phyloP scores from a whole-genome alignment of 92 coral and sea anemone species.

The Zoanthus gigantus region DNA sequence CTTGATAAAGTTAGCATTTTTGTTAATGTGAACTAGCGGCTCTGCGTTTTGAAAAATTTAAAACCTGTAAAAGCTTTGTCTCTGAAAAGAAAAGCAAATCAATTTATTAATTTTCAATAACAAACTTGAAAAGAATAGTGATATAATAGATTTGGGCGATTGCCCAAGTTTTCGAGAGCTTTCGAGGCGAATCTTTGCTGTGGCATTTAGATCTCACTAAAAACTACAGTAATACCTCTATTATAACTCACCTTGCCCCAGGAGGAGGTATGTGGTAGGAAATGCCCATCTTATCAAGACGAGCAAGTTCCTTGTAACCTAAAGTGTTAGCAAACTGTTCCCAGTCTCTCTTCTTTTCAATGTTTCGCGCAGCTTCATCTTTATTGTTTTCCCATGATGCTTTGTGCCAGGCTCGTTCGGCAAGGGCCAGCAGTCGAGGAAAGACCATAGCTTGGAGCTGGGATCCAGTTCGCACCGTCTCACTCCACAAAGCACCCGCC shows the following conservation, averaged over 20 bases:
- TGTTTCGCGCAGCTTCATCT: slow-evolving; percentile 59
- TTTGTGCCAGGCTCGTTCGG: slow-evolving; percentile 98
- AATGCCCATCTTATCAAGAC: slow-evolving; percentile 82
- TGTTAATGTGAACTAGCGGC: too few species aligned
- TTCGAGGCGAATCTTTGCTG: not conserved
- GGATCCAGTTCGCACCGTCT: slow-evolving; percentile 88
- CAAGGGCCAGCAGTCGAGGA: slow-evolving; percentile 89
- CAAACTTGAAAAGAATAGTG: too few species aligned
- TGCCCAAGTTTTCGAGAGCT: not conserved
- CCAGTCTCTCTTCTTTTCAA: slow-evolving; percentile 71
- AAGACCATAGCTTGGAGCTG: slow-evolving; percentile 88
- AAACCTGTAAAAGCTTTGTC: too few species aligned
- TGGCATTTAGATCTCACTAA: too few species aligned
- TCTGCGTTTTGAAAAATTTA: too few species aligned
- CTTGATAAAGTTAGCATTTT: too few species aligned
- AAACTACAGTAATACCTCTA: not conserved
- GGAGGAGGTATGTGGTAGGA: slow-evolving; percentile 83
- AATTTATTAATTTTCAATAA: too few species aligned
- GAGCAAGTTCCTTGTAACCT: slow-evolving; percentile 84
- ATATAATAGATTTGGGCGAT: too few species aligned
- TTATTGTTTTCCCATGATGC: slow-evolving; percentile 85
- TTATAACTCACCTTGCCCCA: slow-evolving; percentile 75
- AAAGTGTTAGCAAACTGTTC: slow-evolving; percentile 80
- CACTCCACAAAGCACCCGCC: slow-evolving; percentile 93
- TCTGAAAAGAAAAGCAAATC: too few species aligned